phyloP scores from a whole-genome alignment of 2,888 invertebrate genomes.

The Chesias legatella region DNA sequence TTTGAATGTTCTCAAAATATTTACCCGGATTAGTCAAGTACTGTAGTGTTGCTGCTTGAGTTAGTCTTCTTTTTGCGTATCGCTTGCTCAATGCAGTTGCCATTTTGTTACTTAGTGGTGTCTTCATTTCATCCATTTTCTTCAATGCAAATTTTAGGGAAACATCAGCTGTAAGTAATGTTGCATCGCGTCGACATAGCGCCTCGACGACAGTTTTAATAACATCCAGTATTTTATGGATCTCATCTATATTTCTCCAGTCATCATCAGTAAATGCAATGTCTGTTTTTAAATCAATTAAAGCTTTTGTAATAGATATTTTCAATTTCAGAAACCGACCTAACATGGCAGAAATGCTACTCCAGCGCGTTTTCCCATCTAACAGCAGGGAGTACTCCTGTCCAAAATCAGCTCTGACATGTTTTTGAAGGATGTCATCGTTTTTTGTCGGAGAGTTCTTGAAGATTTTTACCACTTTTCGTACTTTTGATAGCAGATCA shows the following conservation, averaged over 20 bases:
- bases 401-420: conserved; percentile 20
- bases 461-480: conserved; percentile 19
- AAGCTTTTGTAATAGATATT: conserved; percentile 29
- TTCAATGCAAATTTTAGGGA: conserved; percentile 23
- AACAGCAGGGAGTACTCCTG: conserved; percentile 23
- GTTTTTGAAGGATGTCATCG: conserved; percentile 22
- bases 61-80: conserved; percentile 1
- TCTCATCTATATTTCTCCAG: conserved; percentile 27
- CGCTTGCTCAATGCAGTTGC: conserved; percentile 21
- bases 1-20: conserved; percentile 19
- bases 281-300: conserved; percentile 29
- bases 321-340: conserved; percentile 24
- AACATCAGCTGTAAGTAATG: conserved; percentile 25
- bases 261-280: conserved; percentile 26
- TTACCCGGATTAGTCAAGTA: conserved; percentile 18
- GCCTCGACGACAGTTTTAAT: conserved; percentile 26
- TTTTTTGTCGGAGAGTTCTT: conserved; percentile 20
- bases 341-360: conserved; percentile 21
- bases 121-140: conserved; percentile 13
- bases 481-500: conserved; percentile 16
- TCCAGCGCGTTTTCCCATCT: conserved; percentile 21
- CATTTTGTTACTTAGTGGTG: conserved; percentile 10
- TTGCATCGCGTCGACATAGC: conserved; percentile 26
- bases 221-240: conserved; percentile 21
- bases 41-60: conserved; percentile 13